Evolutionary conservation across 1,140 invertebrate species (phyloP).

Genomic region (Drosophila nasuta): DNA sequence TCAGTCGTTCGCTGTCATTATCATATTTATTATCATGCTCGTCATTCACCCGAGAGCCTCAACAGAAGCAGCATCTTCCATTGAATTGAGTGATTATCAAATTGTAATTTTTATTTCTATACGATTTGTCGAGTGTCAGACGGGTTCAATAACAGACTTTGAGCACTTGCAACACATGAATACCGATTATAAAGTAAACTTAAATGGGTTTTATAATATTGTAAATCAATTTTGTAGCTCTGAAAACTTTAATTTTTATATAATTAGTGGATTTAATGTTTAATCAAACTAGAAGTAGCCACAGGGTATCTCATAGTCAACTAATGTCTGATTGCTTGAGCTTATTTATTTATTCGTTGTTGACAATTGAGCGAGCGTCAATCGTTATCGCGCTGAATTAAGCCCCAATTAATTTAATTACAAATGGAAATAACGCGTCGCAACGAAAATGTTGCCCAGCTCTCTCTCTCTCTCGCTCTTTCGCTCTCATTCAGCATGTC

Average conservation of each 20-base stretch:
- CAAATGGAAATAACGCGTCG: constrained; percentile 82
- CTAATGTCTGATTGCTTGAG: neutral
- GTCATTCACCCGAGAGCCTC: constrained; percentile 23
- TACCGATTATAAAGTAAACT: no score
- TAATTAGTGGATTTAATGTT: no score
- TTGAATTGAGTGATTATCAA: constrained; percentile 72
- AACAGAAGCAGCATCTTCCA: neutral
- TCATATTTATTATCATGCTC: constrained; percentile 17
- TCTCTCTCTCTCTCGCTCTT: neutral
- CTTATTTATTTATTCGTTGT: constrained; percentile 59
- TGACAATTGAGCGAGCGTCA: constrained; percentile 67
- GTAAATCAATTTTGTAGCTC: no score
- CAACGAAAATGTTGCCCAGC: constrained; percentile 2
- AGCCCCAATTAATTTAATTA: constrained; percentile 85
- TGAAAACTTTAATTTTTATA: no score
- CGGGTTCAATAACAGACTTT: constrained; percentile 73
- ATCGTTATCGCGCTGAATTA: constrained; percentile 79
- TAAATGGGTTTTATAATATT: no score
- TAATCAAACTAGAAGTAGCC: no score
- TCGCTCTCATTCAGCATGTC: constrained; percentile 46
- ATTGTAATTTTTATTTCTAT: constrained; percentile 78
- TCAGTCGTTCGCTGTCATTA: constrained; percentile 3
- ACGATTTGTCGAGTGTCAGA: constrained; percentile 77
- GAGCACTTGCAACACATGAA: constrained; percentile 6
- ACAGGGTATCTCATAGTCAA: neutral